A percentile compares a stretch with the other conserved stretches of the same genome.
phyloP scores from a whole-genome alignment of 2,113 vertebrate genomes.

The Tragelaphus imberbis region DNA sequence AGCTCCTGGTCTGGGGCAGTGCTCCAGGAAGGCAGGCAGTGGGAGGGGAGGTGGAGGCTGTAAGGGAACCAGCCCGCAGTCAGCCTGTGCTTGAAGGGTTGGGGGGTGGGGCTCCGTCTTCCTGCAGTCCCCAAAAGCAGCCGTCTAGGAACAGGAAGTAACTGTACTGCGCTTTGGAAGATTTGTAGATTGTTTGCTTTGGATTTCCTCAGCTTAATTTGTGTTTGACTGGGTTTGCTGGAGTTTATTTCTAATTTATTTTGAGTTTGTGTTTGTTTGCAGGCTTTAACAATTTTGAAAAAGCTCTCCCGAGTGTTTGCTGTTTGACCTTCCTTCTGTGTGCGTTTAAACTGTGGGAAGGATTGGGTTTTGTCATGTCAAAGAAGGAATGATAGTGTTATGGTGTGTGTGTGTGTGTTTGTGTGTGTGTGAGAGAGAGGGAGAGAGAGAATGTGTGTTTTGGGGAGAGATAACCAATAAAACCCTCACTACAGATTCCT shows the following conservation, averaged over 20 bases:
- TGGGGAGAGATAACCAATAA: not conserved
- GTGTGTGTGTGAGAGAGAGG: not conserved
- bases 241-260: constrained; percentile 51
- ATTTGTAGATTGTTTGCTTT: constrained; percentile 25
- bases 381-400: not conserved
- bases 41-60: not conserved
- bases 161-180: not conserved
- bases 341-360: not conserved
- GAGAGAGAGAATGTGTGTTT: not conserved
- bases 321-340: not conserved
- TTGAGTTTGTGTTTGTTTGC: constrained; percentile 12
- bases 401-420: not conserved
- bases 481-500: not conserved
- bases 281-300: not conserved
- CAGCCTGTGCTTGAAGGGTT: not conserved
- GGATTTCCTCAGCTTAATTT: not conserved
- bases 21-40: constrained; percentile 56
- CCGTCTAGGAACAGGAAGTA: constrained; percentile 1
- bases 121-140: not conserved
- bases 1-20: constrained; percentile 40
- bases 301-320: not conserved
- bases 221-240: not conserved
- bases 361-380: not conserved
- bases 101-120: not conserved
- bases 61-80: too few species aligned